Percentiles rank a stretch among this genome's conserved stretches.
These are phyloP conservation scores for Cuniculus paca DNA, from an alignment of 2,797 vertebrate genomes.

Conservation along the genomic window DNA sequence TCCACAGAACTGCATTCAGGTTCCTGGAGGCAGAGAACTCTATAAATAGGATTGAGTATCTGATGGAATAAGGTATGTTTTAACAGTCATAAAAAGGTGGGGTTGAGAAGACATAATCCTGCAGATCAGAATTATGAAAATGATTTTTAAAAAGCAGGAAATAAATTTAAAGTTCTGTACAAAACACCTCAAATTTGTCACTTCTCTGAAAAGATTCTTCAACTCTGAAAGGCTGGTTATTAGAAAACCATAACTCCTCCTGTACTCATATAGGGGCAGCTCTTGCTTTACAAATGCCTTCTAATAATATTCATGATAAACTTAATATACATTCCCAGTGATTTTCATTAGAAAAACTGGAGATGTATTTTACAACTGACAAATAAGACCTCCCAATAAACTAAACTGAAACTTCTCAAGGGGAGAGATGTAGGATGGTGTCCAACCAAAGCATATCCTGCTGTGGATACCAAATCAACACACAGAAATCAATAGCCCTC, in stretches of 20 bases:
- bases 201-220: slow-evolving; percentile 52
- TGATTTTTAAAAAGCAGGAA: slow-evolving; percentile 51
- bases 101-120: slow-evolving; percentile 35
- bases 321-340: not conserved
- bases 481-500: not conserved
- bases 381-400: slow-evolving; percentile 1
- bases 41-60: not conserved
- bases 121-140: slow-evolving; percentile 57
- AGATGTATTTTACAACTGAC: slow-evolving; percentile 10
- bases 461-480: not conserved
- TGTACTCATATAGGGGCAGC: not conserved
- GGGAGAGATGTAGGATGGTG: not conserved
- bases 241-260: slow-evolving; percentile 26
- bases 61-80: not conserved
- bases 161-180: not conserved
- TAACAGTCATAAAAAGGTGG: slow-evolving; percentile 7
- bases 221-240: not conserved
- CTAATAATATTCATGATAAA: not conserved
- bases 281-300: slow-evolving; percentile 32
- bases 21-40: slow-evolving; percentile 3
- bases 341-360: slow-evolving; percentile 24
- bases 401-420: slow-evolving; percentile 46
- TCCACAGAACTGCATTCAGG: not conserved
- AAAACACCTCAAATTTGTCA: slow-evolving; percentile 44
- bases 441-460: not conserved